Conservation (phyloP, 2,113 vertebrate species). For the Climacteris rufus region DNA sequence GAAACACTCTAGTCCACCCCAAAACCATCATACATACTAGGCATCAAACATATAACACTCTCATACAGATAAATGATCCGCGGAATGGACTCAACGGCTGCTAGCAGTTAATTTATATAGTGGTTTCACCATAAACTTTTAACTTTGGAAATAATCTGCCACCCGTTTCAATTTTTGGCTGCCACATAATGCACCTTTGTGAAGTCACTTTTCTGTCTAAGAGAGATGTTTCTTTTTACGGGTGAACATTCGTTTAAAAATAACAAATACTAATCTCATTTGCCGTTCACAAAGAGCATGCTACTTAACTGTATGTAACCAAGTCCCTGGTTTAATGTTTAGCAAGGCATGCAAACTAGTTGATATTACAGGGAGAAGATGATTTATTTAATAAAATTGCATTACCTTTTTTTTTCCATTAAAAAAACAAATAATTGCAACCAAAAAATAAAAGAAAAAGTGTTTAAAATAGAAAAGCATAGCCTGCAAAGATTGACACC, state of each 20-base stretch:
- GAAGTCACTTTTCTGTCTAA: slow-evolving; percentile 55
- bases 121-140: slow-evolving; percentile 54
- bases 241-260: slow-evolving; percentile 47
- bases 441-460: background rate
- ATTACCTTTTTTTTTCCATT: background rate
- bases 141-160: slow-evolving; percentile 63
- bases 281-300: background rate
- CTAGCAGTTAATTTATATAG: slow-evolving; percentile 64
- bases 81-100: slow-evolving; percentile 53
- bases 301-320: slow-evolving; percentile 29
- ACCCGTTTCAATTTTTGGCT: slow-evolving; percentile 58
- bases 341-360: slow-evolving; percentile 18
- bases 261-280: slow-evolving; percentile 63
- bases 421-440: background rate
- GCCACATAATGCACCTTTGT: slow-evolving; percentile 58
- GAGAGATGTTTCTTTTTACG: slow-evolving; percentile 46
- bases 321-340: slow-evolving; percentile 57
- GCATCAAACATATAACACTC: slow-evolving; percentile 60
- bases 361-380: background rate
- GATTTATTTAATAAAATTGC: slow-evolving; percentile 49
- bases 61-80: slow-evolving; percentile 62
- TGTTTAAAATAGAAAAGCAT: slow-evolving; percentile 19
- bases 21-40: slow-evolving; percentile 28
- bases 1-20: slow-evolving; percentile 52
- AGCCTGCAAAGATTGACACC: slow-evolving; percentile 13